Conservation (phyloP, 2,797 vertebrate species). For the Hoplostethus atlanticus region DNA sequence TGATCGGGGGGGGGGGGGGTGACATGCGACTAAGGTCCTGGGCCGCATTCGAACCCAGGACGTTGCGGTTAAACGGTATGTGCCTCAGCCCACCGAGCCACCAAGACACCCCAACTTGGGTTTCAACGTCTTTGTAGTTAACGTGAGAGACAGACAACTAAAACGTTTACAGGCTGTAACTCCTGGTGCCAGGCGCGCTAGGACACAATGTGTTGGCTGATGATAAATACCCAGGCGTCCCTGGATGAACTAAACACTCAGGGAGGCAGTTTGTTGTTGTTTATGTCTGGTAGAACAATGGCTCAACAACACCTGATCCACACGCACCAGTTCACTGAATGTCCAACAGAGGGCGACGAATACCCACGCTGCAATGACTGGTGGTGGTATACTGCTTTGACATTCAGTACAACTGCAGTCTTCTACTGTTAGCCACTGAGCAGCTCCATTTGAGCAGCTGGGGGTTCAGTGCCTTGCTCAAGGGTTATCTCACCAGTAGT, state of each 20-base stretch:
- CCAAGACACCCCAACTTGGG: not conserved
- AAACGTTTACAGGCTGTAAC: slow-evolving; percentile 40
- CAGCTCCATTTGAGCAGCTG: too few relatives aligned
- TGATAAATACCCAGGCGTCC: slow-evolving; percentile 31
- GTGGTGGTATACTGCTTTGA: not conserved
- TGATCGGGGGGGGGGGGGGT: too few relatives aligned
- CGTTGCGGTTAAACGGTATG: too few relatives aligned
- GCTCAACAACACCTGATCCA: slow-evolving; percentile 60
- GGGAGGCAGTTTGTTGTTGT: slow-evolving; percentile 66
- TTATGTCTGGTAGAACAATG: slow-evolving; percentile 69
- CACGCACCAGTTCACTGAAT: slow-evolving; percentile 15
- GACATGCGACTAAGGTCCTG: too few relatives aligned
- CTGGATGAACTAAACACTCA: slow-evolving; percentile 54
- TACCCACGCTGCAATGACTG: not conserved
- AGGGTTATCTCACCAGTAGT: too few relatives aligned
- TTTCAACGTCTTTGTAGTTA: slow-evolving; percentile 12
- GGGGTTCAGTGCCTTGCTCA: too few relatives aligned
- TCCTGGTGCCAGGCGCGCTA: slow-evolving; percentile 39
- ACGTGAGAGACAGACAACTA: slow-evolving; percentile 21
- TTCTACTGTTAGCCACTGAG: too few relatives aligned
- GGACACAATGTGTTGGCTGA: slow-evolving; percentile 32
- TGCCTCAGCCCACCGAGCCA: too few relatives aligned
- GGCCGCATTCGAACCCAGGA: too few relatives aligned
- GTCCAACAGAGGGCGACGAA: slow-evolving; percentile 62
- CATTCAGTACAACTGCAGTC: too few relatives aligned